Base-by-base conservation (phyloP, 2,113 vertebrate species). In the Trinectes maculatus region DNA sequence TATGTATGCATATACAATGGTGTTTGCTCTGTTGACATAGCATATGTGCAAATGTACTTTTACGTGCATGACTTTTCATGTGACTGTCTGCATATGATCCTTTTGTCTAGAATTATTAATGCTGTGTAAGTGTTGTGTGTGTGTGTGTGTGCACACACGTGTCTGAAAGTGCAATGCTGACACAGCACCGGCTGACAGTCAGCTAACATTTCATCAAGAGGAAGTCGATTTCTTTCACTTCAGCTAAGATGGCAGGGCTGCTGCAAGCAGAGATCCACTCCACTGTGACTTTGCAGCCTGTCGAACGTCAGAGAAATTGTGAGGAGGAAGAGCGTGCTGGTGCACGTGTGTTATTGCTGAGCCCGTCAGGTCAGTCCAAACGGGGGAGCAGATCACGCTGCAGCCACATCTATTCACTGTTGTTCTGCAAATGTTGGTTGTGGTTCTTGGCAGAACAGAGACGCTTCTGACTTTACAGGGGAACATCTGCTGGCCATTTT, bases 181-280 rank as follows among this genome's bases (percentile, higher is more conserved):
- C 37, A 43, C 40, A 83, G 82, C 82, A 63, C 31, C 71, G 42
- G 66, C 24, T 44, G 61, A 56, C 24, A 49, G 80, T 84, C 80
- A 85, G 80, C 72, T 65, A 67, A 66, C 62, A 71, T 69, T 51
- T 76, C 51, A 75, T 76, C 46, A 75, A 64, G 86, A 86, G 87
- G 85, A 91, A 91, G 85, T 81, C 1, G 48, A 55, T 19, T n/a
- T 70, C 74, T 90, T 84, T 87, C 87, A 84, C 71, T 84, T 87
- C 87, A 84, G 80, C 58, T 60, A 22, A 69, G 70, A 9, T 11
- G 3, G 40, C 24, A 1, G 25, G 12, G 46, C 47, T 34, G 28
- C 1, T 6, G 43, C 39, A 29, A 26, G 21, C 24, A 52, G 11
- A 22, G 54, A 76, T 64, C 63, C 49, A 8, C 26, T 5, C 13